Conservation (phyloP, 2,113 vertebrate genomes). For the Microcebus lehilahytsara region DNA sequence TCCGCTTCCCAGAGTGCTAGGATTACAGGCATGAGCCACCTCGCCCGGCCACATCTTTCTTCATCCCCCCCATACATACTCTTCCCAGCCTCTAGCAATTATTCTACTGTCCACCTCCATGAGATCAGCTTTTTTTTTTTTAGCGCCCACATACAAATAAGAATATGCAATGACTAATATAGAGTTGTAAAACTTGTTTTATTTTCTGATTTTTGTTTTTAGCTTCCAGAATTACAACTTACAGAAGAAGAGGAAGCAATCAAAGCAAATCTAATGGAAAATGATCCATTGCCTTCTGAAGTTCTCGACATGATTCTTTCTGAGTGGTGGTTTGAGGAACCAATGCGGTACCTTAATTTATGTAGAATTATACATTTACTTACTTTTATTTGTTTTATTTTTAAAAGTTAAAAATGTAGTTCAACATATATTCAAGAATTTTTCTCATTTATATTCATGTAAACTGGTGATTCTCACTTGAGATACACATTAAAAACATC, state of each 20-base stretch:
- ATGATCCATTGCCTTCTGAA: conserved; percentile 83
- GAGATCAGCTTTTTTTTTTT: background rate
- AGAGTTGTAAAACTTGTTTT: background rate
- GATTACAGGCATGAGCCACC: no score
- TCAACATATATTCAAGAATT: background rate
- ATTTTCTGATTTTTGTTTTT: conserved; percentile 50
- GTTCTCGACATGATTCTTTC: conserved; percentile 88
- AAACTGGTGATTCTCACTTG: background rate
- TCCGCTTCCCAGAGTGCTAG: no score
- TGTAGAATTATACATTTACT: background rate
- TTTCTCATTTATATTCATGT: background rate
- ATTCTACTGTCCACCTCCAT: background rate
- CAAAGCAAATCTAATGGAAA: conserved; percentile 86
- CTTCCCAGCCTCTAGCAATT: background rate
- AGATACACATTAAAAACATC: background rate
- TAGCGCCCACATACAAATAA: background rate
- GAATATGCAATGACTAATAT: background rate
- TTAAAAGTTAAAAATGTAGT: conserved; percentile 34
- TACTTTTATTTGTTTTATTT: conserved; percentile 33
- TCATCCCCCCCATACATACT: background rate
- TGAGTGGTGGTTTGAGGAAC: conserved; percentile 93
- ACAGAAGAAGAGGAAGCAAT: conserved; percentile 91
- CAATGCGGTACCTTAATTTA: conserved; percentile 87
- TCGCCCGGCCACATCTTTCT: background rate
- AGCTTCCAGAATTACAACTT: conserved; percentile 81